Conservation (phyloP, 2,113 vertebrate species). For the Heloderma charlesbogerti region DNA sequence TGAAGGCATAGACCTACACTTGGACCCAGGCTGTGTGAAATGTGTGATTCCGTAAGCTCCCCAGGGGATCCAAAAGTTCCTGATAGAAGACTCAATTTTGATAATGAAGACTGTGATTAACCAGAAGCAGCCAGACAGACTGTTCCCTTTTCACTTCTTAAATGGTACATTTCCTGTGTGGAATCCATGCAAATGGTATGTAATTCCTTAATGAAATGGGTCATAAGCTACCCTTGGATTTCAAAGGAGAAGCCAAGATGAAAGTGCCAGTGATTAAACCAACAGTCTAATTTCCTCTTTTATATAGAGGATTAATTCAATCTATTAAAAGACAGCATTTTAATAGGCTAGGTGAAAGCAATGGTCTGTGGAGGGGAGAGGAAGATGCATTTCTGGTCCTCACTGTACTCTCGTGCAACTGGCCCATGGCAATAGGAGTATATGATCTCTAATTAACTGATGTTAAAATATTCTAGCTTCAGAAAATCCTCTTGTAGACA, state of each 20-base stretch:
- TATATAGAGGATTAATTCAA: conserved; percentile 43
- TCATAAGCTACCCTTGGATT: conserved; percentile 24
- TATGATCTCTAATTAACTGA: conserved; percentile 35
- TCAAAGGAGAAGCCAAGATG: conserved; percentile 44
- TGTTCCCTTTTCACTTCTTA: neutral
- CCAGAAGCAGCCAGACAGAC: neutral
- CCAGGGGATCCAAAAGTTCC: neutral
- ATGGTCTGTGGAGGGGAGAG: conserved; percentile 16
- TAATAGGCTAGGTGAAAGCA: conserved; percentile 20
- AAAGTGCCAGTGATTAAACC: conserved; percentile 48
- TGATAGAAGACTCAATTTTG: neutral
- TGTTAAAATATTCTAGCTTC: conserved; percentile 32
- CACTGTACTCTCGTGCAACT: conserved; percentile 5
- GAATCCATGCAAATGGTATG: conserved; percentile 18
- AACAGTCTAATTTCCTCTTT: conserved; percentile 44
- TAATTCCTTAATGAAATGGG: conserved; percentile 40
- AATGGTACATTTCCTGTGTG: conserved; percentile 1
- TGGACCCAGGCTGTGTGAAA: neutral
- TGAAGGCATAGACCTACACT: neutral
- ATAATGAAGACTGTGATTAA: conserved; percentile 14
- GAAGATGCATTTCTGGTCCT: neutral
- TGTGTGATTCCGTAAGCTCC: neutral
- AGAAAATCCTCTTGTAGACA: conserved; percentile 29
- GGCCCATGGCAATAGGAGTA: neutral
- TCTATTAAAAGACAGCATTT: conserved; percentile 32